Conservation (phyloP, 2,888 invertebrate genomes). For the Caenorhabditis japonica region DNA sequence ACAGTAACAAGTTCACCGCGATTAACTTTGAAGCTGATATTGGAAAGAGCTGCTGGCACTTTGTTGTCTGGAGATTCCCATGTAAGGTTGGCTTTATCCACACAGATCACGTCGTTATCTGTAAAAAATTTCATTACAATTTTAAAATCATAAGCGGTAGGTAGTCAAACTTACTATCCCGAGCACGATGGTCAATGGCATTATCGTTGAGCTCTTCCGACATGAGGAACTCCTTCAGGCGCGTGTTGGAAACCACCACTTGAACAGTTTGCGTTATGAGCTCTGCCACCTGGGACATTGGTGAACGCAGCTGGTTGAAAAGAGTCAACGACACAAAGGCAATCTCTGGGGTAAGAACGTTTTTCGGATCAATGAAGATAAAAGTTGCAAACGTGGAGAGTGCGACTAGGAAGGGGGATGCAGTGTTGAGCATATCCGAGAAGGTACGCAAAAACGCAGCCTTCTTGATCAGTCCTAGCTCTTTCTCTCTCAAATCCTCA, state of each 20-base stretch:
- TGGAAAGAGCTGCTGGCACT: constrained; percentile 27
- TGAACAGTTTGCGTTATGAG: constrained; percentile 76
- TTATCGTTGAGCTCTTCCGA: constrained; percentile 61
- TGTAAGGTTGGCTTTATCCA: constrained; percentile 62
- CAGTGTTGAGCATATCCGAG: constrained; percentile 75
- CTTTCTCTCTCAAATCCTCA: constrained; percentile 69
- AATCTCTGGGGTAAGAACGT: constrained; percentile 80
- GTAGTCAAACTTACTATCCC: constrained; percentile 66
- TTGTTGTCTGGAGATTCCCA: constrained; percentile 67
- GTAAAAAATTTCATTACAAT: constrained; percentile 9
- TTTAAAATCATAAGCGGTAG: not conserved
- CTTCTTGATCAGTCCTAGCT: constrained; percentile 68
- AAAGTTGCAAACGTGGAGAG: constrained; percentile 75
- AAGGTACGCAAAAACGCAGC: constrained; percentile 74
- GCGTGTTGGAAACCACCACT: constrained; percentile 71
- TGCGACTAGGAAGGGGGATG: constrained; percentile 76
- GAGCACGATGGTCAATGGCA: constrained; percentile 48
- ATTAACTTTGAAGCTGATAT: constrained; percentile 82
- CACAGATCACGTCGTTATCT: constrained; percentile 69
- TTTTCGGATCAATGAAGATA: constrained; percentile 68
- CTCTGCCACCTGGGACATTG: constrained; percentile 88
- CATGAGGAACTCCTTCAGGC: constrained; percentile 73
- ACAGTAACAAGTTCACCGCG: constrained; percentile 71
- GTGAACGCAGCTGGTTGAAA: constrained; percentile 96
- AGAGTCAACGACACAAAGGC: constrained; percentile 97